Percentiles rank a stretch among this genome's conserved stretches.
These are phyloP conservation scores for Melanocharis versteri DNA, from an alignment of 2,113 vertebrate species.

Conservation along the genomic window DNA sequence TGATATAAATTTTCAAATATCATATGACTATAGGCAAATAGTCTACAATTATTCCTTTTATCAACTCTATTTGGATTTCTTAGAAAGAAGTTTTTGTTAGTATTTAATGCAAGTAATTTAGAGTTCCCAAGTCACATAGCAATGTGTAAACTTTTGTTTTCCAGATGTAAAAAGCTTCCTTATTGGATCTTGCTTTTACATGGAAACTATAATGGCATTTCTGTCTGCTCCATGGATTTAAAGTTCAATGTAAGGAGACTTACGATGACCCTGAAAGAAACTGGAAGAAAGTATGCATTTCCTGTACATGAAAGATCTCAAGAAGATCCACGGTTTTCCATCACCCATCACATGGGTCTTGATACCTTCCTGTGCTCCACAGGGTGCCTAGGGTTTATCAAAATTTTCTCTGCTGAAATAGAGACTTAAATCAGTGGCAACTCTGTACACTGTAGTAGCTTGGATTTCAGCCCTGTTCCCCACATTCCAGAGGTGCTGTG, in stretches of 20 bases:
- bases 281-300: not conserved
- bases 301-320: not conserved
- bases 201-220: not conserved
- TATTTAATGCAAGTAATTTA: not conserved
- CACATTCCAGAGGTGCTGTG: not conserved
- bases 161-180: not conserved
- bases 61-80: not conserved
- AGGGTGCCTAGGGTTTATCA: rapidly evolving
- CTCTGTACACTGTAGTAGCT: not conserved
- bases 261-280: not conserved
- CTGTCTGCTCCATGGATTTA: not conserved
- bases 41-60: not conserved
- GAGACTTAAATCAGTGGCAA: not conserved
- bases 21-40: not conserved
- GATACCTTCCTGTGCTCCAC: rapidly evolving
- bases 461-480: not conserved
- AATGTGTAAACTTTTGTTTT: not conserved
- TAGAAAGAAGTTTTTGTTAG: not conserved
- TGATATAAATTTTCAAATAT: not conserved
- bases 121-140: not conserved
- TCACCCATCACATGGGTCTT: not conserved
- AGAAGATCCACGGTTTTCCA: not conserved
- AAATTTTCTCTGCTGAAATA: not conserved
- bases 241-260: not conserved
- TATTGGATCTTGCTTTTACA: not conserved